phyloP scores from a whole-genome alignment of 2,113 vertebrate genomes.

The Triplophysa dalaica region DNA sequence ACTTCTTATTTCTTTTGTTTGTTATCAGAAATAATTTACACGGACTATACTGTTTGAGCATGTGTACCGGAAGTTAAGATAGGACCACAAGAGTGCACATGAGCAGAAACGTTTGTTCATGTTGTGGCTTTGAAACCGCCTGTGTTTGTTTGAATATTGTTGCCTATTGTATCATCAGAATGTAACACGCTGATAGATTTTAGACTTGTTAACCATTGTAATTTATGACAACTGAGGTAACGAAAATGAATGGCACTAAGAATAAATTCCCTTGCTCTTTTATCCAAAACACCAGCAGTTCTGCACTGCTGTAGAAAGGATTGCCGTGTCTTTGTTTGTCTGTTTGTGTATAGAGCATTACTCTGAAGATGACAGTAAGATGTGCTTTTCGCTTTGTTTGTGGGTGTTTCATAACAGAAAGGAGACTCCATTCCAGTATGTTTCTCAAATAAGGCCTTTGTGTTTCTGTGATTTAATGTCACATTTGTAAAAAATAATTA shows the following conservation, averaged over 20 bases:
- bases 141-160: conserved; percentile 1
- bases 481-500: no score
- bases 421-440: no score
- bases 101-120: no score
- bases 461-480: no score
- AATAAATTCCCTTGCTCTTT: conserved; percentile 17
- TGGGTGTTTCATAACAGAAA: not conserved
- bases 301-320: not conserved
- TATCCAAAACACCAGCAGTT: conserved; percentile 16
- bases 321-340: conserved; percentile 19
- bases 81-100: no score
- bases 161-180: conserved; percentile 32
- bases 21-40: no score
- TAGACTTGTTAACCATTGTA: conserved; percentile 33
- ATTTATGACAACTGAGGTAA: conserved; percentile 33
- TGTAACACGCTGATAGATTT: conserved; percentile 27
- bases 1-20: no score
- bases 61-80: no score
- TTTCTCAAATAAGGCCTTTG: no score
- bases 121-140: no score
- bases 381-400: not conserved
- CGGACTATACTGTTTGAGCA: no score
- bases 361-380: conserved; percentile 2
- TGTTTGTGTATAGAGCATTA: conserved; percentile 26
- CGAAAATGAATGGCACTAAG: conserved; percentile 18